Base-by-base conservation (phyloP, 1,140 invertebrate genomes). In the Drosophila baimaii region DNA sequence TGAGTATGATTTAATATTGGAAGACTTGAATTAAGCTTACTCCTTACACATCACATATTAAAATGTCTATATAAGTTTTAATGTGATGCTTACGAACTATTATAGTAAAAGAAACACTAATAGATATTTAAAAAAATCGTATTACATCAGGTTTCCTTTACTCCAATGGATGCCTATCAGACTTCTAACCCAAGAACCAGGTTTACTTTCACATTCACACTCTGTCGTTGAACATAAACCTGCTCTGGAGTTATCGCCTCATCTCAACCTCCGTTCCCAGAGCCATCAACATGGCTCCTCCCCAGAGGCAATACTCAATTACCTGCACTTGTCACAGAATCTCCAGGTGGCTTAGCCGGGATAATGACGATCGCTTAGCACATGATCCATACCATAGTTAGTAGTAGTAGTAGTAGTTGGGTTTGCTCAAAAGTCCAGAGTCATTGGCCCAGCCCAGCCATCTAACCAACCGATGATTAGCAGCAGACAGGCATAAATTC, bases 331-430 rank as follows among this genome's bases (percentile, higher is more conserved):
- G 65, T 68, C 65, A 68, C 65, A 68, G 62, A 66, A 39, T 39
- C 57, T 59, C 62, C 62, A 68, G 65, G 17, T 66, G 33, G 43
- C 46, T 66, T 15, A 39, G 43, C 19, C 59, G 61, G 64, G 64
- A 68, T 66, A 68, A 68, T 68, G 65, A 68, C 43, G 65, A 51
- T 66, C 62, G 52, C 65, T 68, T 68, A 68, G 65, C 65, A 68
- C 65, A 68, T 68, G 65, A 51, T 66, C 62, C 33, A 66, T 68
- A n/a, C 64, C 62, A 41, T 49, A 46, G 55, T 39, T 65, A 39
- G 64, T 29, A 49, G 47, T 13, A 23, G 57, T 65, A 39, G 64
- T 29, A 49, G 47, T 13, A 23, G 57, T 25, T 29, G 44, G 41
- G 29, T 1, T 21, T 15, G 27, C 61, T 61, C 19, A 29, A 59